phyloP scores from a whole-genome alignment of 2,888 invertebrate genomes.

The Watsonalla binaria region DNA sequence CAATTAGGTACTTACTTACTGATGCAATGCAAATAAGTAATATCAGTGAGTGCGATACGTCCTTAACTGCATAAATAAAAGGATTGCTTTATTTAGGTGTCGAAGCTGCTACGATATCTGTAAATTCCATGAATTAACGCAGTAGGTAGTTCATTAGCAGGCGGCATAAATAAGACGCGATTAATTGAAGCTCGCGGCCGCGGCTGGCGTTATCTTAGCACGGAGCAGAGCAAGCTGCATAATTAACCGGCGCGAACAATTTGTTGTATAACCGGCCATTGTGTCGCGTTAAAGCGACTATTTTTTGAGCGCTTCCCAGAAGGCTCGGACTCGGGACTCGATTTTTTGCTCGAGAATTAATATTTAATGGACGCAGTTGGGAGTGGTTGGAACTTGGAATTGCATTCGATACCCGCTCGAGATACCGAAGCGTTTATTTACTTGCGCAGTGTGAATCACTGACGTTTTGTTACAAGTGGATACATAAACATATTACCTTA shows the following conservation, averaged over 20 bases:
- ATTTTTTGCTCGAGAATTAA: constrained; percentile 60
- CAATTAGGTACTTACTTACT: neutral
- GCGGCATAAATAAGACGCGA: neutral
- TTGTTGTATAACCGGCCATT: constrained; percentile 69
- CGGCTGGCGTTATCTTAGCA: neutral
- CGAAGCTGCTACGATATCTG: neutral
- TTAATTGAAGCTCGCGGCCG: constrained; percentile 6
- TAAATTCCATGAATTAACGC: neutral
- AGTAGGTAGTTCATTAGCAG: neutral
- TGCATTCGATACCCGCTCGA: constrained; percentile 51
- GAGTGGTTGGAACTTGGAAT: constrained; percentile 53
- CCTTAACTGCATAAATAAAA: neutral
- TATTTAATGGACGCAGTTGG: constrained; percentile 47
- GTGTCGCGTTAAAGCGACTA: constrained; percentile 55
- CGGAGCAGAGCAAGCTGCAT: constrained; percentile 53
- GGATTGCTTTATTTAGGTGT: neutral
- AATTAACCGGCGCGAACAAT: constrained; percentile 68
- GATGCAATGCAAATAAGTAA: neutral
- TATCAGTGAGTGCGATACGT: neutral
- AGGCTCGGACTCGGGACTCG: constrained; percentile 51
- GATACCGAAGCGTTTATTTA: constrained; percentile 49
- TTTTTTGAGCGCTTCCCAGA: constrained; percentile 65
- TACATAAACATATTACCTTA: neutral
- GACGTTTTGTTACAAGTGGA: neutral
- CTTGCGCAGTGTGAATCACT: constrained; percentile 42